These are phyloP conservation scores for Heliconius charithonia DNA, from an alignment of 2,888 invertebrate species.

Conservation along the genomic window DNA sequence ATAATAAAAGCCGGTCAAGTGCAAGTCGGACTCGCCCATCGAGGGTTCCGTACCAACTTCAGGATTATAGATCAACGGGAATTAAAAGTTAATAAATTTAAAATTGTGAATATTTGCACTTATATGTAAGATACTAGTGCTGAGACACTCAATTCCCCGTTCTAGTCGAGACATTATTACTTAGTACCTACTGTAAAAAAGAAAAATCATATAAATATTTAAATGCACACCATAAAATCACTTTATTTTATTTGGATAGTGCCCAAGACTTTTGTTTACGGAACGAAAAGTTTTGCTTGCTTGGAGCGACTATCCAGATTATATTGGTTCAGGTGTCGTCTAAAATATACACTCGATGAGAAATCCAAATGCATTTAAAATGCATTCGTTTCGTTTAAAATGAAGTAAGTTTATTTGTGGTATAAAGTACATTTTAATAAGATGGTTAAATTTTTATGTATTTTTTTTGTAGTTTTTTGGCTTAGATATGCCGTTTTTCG, in stretches of 20 bases:
- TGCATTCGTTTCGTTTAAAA: no score
- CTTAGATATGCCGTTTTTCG: no score
- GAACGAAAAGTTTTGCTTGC: slow-evolving; percentile 36
- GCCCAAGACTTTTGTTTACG: slow-evolving; percentile 35
- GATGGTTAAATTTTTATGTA: not conserved
- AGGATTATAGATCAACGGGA: no score
- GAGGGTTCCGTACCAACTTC: no score
- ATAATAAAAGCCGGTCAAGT: not conserved
- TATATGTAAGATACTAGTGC: not conserved
- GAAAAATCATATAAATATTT: not conserved
- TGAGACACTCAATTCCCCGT: not conserved
- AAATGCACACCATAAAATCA: slow-evolving; percentile 5
- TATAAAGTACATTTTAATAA: not conserved
- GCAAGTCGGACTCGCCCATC: no score
- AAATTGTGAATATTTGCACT: no score
- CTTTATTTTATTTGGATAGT: slow-evolving; percentile 37
- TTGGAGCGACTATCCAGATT: slow-evolving; percentile 39
- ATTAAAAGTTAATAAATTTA: no score
- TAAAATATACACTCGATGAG: slow-evolving; percentile 10
- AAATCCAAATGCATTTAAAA: slow-evolving; percentile 22
- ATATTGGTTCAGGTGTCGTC: slow-evolving; percentile 43
- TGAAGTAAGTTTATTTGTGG: not conserved
- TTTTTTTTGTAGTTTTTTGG: no score
- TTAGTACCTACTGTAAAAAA: not conserved
- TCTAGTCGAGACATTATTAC: not conserved